Percentiles rank a stretch among this genome's conserved stretches.
These are phyloP conservation scores for Myathropa florea DNA, from an alignment of 2,888 invertebrate genomes.

Conservation along the genomic window DNA sequence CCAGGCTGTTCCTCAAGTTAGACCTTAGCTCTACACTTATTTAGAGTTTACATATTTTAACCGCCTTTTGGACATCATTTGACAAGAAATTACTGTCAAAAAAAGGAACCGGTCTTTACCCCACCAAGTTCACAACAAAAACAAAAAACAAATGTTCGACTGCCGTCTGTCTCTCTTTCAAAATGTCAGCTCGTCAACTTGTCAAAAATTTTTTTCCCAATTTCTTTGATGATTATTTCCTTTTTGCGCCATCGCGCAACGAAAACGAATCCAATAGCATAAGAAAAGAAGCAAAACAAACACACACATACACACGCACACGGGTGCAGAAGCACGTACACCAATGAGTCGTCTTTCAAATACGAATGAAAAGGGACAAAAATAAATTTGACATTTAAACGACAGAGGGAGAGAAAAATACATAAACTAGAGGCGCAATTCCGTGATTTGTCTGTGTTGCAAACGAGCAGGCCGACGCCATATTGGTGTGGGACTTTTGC, in stretches of 20 bases:
- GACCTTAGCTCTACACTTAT: not conserved
- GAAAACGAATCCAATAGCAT: constrained; percentile 20
- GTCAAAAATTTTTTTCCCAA: not conserved
- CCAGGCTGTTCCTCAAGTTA: not conserved
- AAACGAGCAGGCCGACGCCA: constrained; percentile 48
- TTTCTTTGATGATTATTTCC: not conserved
- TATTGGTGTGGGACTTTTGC: constrained; percentile 36
- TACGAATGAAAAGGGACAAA: constrained; percentile 46
- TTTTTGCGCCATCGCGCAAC: constrained; percentile 35
- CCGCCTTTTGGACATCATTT: not conserved
- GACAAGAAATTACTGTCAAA: not conserved
- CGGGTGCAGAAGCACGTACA: not conserved
- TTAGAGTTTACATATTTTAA: not conserved
- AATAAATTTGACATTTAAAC: constrained; percentile 58
- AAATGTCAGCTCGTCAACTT: constrained; percentile 41
- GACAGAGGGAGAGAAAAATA: constrained; percentile 42
- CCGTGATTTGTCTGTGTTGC: constrained; percentile 22
- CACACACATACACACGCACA: constrained; percentile 16
- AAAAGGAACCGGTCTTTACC: not conserved
- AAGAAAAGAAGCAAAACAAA: constrained; percentile 52
- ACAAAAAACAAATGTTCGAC: constrained; percentile 19
- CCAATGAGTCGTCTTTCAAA: not conserved
- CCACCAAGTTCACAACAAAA: constrained; percentile 33
- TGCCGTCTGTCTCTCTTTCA: not conserved
- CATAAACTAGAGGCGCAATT: constrained; percentile 40